A percentile compares a stretch with the other conserved stretches of the same genome.
These are phyloP conservation scores for Poeciliopsis presidionis DNA, from an alignment of 2,797 vertebrate species.

Conservation along the genomic window DNA sequence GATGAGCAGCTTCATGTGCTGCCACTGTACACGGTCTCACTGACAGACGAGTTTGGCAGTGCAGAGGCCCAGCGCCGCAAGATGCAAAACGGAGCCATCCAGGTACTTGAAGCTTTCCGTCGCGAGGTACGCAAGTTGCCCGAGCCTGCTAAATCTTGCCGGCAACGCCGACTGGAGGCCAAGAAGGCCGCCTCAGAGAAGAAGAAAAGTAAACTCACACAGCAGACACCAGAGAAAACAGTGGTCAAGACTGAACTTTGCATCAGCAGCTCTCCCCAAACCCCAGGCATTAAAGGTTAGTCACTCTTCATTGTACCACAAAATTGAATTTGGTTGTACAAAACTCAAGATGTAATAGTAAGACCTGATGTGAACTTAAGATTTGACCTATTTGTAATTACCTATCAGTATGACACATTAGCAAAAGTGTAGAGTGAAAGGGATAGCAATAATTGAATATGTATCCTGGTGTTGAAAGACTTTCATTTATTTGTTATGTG, in stretches of 20 bases:
- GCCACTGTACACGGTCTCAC: slow-evolving; percentile 92
- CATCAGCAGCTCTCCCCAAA: slow-evolving; percentile 65
- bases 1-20: slow-evolving; percentile 98
- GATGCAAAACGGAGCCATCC: slow-evolving; percentile 90
- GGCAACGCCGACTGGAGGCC: slow-evolving; percentile 93
- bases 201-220: slow-evolving; percentile 91
- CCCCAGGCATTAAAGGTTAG: slow-evolving; percentile 81
- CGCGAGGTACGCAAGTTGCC: slow-evolving; percentile 94
- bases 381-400: background rate
- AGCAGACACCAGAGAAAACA: slow-evolving; percentile 90
- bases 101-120: slow-evolving; percentile 92
- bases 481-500: slow-evolving; percentile 16
- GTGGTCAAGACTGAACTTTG: slow-evolving; percentile 75
- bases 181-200: slow-evolving; percentile 93
- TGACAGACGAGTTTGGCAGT: slow-evolving; percentile 91
- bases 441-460: background rate
- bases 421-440: background rate
- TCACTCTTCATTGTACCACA: background rate
- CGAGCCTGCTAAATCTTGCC: slow-evolving; percentile 95
- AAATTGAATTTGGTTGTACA: background rate
- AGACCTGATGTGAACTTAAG: background rate
- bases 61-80: slow-evolving; percentile 92
- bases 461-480: background rate
- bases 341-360: background rate
- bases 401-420: background rate